A percentile compares a stretch with the other conserved stretches of the same genome.
Conservation (phyloP, 2,797 vertebrate species). For the Sebastes nivosus region DNA sequence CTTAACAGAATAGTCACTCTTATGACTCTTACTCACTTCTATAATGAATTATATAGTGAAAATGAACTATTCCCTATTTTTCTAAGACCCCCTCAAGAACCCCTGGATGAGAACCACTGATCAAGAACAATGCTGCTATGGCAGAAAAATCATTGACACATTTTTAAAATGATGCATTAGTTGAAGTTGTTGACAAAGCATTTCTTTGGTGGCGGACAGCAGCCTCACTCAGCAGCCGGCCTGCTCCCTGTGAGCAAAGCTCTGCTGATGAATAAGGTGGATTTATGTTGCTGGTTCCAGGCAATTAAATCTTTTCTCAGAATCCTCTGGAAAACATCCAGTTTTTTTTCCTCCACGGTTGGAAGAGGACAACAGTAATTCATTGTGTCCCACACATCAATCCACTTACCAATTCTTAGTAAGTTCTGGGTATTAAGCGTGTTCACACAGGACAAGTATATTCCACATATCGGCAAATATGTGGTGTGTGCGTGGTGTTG, state of each 20-base stretch:
- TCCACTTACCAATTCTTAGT: slow-evolving; percentile 5
- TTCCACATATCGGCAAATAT: background rate
- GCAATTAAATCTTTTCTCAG: slow-evolving; percentile 33
- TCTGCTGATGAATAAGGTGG: slow-evolving; percentile 15
- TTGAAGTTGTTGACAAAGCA: background rate
- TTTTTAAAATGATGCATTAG: background rate
- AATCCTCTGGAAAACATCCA: slow-evolving; percentile 23
- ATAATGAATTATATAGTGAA: too few relatives aligned
- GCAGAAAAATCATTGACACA: background rate
- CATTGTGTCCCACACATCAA: slow-evolving; percentile 21
- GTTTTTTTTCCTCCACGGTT: background rate
- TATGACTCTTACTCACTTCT: too few relatives aligned
- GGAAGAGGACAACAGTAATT: slow-evolving; percentile 18
- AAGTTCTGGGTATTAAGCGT: background rate
- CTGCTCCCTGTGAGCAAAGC: slow-evolving; percentile 18
- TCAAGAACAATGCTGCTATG: background rate
- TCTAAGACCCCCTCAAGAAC: too few relatives aligned
- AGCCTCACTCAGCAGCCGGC: background rate
- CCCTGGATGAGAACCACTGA: too few relatives aligned
- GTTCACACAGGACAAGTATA: background rate
- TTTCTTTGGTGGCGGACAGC: background rate
- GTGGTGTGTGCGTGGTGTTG: background rate
- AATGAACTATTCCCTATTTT: too few relatives aligned
- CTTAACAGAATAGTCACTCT: too few relatives aligned
- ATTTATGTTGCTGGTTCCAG: slow-evolving; percentile 41